Percentiles rank a stretch among this genome's conserved stretches.
Conservation (phyloP, 2,113 vertebrate species). For the Alexandromys fortis region DNA sequence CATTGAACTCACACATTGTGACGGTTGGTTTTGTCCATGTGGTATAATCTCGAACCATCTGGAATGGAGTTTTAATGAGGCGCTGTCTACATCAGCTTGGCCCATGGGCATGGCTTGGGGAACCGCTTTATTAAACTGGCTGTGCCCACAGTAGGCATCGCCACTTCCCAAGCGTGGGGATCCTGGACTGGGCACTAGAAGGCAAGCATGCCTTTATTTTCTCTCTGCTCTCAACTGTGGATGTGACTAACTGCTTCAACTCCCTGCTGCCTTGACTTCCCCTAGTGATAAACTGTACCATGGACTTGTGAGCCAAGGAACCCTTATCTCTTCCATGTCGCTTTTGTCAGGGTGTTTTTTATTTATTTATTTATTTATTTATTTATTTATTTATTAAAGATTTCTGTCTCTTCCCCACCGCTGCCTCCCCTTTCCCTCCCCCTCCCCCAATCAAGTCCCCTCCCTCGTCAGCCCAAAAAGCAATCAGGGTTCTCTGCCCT, state of each 20-base stretch:
- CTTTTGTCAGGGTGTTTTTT: not conserved
- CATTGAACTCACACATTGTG: not conserved
- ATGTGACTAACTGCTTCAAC: not conserved
- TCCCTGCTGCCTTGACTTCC: not conserved
- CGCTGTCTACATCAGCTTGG: not conserved
- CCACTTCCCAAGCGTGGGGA: not conserved
- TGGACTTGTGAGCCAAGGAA: not conserved
- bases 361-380: too few species aligned
- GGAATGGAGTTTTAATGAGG: not conserved
- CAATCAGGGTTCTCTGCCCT: too few species aligned
- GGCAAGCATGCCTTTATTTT: not conserved
- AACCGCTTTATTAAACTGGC: not conserved
- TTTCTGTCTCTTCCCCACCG: too few species aligned
- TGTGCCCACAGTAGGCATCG: not conserved
- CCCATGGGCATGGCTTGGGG: not conserved
- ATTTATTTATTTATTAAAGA: too few species aligned
- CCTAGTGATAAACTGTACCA: not conserved
- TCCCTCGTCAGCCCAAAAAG: too few species aligned
- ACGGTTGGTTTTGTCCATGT: too few species aligned
- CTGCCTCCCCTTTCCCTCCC: too few species aligned
- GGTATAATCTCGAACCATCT: not conserved
- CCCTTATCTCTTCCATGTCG: not conserved
- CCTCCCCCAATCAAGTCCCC: too few species aligned
- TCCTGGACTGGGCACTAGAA: not conserved
- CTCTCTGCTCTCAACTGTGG: not conserved